Percentiles rank a stretch among this genome's conserved stretches.
Evolutionary conservation across 2,888 invertebrate species (phyloP).

Genomic region (Rhingia rostrata): DNA sequence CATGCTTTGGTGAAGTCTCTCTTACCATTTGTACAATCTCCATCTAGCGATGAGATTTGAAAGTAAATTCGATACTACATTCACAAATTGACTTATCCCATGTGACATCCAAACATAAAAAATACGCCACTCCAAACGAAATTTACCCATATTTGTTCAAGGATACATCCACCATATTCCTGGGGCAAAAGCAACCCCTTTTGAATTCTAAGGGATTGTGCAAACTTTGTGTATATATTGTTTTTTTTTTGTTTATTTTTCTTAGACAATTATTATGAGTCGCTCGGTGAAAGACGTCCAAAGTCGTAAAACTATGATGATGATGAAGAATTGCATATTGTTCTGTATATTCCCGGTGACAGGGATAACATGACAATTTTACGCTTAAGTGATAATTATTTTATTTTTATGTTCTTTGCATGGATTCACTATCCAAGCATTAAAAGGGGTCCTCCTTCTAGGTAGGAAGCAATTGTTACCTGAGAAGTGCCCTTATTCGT

Average conservation of each 20-base stretch:
- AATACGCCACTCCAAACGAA: slow-evolving; percentile 23
- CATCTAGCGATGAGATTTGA: slow-evolving; percentile 80
- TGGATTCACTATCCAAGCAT: slow-evolving; percentile 14
- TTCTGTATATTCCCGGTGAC: slow-evolving; percentile 41
- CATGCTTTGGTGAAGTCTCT: slow-evolving; percentile 54
- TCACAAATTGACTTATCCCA: slow-evolving; percentile 49
- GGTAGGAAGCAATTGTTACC: slow-evolving; percentile 36
- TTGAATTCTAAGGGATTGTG: slow-evolving; percentile 16
- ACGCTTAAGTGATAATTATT: slow-evolving; percentile 81
- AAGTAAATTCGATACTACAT: slow-evolving; percentile 29
- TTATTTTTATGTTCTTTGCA: slow-evolving; percentile 78
- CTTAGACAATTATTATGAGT: slow-evolving; percentile 58
- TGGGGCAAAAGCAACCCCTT: slow-evolving; percentile 41
- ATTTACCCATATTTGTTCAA: slow-evolving; percentile 31
- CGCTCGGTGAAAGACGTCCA: slow-evolving; percentile 17
- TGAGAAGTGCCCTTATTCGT: slow-evolving; percentile 49
- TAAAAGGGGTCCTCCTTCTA: slow-evolving; percentile 23
- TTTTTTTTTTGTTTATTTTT: slow-evolving; percentile 72
- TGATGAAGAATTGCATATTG: slow-evolving; percentile 13
- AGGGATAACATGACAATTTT: slow-evolving; percentile 79
- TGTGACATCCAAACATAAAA: slow-evolving; percentile 45
- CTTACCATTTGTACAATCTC: slow-evolving; percentile 71
- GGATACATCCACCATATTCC: slow-evolving; percentile 21
- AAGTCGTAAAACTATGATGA: slow-evolving; percentile 66
- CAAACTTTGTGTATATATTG: slow-evolving; percentile 31